Base-by-base conservation (phyloP, 2,888 invertebrate genomes). In the Orthonychiurus folsomi region DNA sequence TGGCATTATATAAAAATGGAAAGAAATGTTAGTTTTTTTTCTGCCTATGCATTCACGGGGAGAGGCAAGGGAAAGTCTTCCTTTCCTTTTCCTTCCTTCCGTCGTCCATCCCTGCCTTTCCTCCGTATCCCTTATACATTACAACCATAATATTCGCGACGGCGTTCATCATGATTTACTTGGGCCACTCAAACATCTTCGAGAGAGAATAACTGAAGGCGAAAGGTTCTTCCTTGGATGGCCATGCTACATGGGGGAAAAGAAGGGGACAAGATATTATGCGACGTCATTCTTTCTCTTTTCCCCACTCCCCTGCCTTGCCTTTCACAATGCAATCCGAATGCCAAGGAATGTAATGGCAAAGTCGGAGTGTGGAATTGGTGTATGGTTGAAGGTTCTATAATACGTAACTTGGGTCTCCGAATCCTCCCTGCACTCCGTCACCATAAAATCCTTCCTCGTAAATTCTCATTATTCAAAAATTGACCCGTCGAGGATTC, bases 141-240 rank as follows among this genome's bases (percentile, higher is more conserved):
- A 24, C 25, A n/a, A n/a, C n/a, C 60, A 65, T 65, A 62, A 65
- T 65, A 65, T 65, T 56, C 62, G 65, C 61, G 63, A 64, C 63
- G 63, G 66, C 68, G 66, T 68, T 70, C 66, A 68, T 70, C 69
- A 70, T 70, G 66, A 70, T 70, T 70, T 68, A 70, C 66, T 68
- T 60, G 59, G 64, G 64, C 61, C 61, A 61, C 65, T 62, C 66
- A 62, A 66, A 60, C 58, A 52, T 56, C 48, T 56, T 23, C 25
- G 57, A 58, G 52, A 23, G 25, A n/a, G 56, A 56, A 56, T 56
- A 56, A 56, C 56, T 56, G 56, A 56, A 56, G 56, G 37, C 15
- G n/a, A n/a, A n/a, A n/a, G n/a, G n/a, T n/a, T n/a, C n/a, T n/a
- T n/a, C n/a, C n/a, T n/a, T n/a, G n/a, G n/a, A n/a, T n/a, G n/a